Evolutionary conservation across 1,140 invertebrate species (phyloP), one percentile per base, ranked within the genome.

Genomic region (Drosophila willistoni): DNA sequence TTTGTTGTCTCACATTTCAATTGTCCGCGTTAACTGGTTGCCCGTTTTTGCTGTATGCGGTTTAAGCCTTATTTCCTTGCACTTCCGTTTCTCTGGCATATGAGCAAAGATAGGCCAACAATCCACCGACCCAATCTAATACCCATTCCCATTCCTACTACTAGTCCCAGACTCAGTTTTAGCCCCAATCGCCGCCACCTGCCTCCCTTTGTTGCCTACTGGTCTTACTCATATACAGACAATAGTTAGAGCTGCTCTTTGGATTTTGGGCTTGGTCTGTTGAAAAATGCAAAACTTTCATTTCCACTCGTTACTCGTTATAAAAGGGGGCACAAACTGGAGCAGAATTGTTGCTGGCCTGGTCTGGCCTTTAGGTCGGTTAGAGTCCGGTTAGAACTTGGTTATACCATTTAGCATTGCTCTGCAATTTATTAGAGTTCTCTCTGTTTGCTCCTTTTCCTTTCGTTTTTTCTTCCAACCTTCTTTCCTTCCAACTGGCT

Each of bases 261-360:
- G 68, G 79, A 41, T 59, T 75, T 29, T 64, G 62, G 66, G 76
- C 69, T 77, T 77, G 74, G 67, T 57, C 73, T 84, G 67, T 65
- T 84, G 81, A 84, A 84, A 84, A 84, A 84, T 84, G 81, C 81
- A 84, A 85, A 84, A 84, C 81, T 85, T 84, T 84, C 81, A 84
- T 84, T 84, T 84, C 77, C 81, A 81, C 81, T 84, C 77, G 81
- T 19, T 77, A 68, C 77, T 79, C 67, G 81, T 75, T 84, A 79
- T 39, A 59, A 39, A 55, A 33, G 42, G 39, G 51, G 29, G 22
- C 1, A 44, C 19, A 44, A 12, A 34, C 33, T 33, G 22, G 34
- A 47, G 36, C 59, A 59, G 19, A 51, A 51, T 33, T 59, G 44
- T 19, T 14, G 33, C 55, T 41, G 67, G 47, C 12, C 63, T 63